Evolutionary conservation across 2,888 invertebrate species (phyloP), one percentile per base, ranked within the genome.

Genomic region (Hemicrepidius hirtus): DNA sequence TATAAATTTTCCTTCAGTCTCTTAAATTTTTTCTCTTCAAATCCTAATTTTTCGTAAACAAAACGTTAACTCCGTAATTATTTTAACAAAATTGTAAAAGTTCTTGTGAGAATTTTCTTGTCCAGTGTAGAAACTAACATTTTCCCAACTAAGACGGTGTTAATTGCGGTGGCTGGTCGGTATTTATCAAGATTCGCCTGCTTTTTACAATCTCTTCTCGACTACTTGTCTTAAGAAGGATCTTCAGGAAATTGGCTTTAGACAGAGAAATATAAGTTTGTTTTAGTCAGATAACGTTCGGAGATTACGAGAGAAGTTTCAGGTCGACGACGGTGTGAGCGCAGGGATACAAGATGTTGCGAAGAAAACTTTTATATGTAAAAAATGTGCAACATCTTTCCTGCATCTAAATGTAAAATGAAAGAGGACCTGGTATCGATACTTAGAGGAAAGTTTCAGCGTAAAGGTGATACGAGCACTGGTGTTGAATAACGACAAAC

Each of bases 221-320:
- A 67, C 79, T 75, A 79, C 79, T 80, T 79, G 80, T 79, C 81
- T 81, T 80, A 80, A 79, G 80, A 78, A 79, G 78, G 80, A 80
- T 79, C 80, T 81, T 76, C 79, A 80, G 81, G 80, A 82, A 82
- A 83, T 83, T 83, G 83, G 82, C 82, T 81, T 74, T 76, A 78
- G 81, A 82, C 82, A 80, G 82, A 81, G 80, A 82, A 80, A 82
- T 82, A 82, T 82, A 82, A 82, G 81, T 81, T 82, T 82, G 82
- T 82, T 80, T 78, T 80, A 83, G 80, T 78, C 78, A 78, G 81
- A 81, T 80, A 81, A 80, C 82, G 80, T 60, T 64, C 73, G 71
- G 68, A 81, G 82, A 82, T 83, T 83, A 81, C 80, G 77, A 74
- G 75, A 79, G 75, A 81, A 81, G 78, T 81, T 80, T 76, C 78